These are phyloP conservation scores for Pangasianodon gigas DNA, from an alignment of 2,113 vertebrate genomes.

Conservation along the genomic window DNA sequence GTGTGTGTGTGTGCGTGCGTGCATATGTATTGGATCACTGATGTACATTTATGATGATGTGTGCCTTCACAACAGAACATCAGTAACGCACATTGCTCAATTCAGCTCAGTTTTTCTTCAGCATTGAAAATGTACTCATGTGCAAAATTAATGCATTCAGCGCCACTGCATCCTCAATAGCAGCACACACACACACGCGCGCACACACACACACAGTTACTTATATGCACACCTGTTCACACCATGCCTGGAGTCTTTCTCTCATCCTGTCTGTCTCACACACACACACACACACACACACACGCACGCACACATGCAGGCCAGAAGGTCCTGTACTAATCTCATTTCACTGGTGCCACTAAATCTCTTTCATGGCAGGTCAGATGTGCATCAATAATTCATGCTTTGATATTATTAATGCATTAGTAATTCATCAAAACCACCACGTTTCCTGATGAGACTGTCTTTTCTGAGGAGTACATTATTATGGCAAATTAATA, in stretches of 20 bases:
- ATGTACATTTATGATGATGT: constrained; percentile 74
- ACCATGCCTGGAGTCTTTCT: background rate
- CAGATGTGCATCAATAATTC: constrained; percentile 61
- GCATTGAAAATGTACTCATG: constrained; percentile 38
- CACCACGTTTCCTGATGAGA: constrained; percentile 57
- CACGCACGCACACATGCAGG: constrained; percentile 31
- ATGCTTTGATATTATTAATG: constrained; percentile 62
- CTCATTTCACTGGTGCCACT: constrained; percentile 44
- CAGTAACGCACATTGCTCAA: constrained; percentile 51
- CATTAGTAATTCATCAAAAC: constrained; percentile 61
- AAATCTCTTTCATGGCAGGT: constrained; percentile 55
- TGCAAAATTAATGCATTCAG: constrained; percentile 28
- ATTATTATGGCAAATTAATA: constrained; percentile 65
- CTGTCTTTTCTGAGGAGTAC: constrained; percentile 59
- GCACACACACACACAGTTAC: constrained; percentile 17
- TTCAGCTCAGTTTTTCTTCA: constrained; percentile 49
- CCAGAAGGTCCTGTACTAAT: constrained; percentile 51
- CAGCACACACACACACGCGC: background rate
- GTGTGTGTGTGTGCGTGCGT: constrained; percentile 20
- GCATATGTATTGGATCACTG: constrained; percentile 62
- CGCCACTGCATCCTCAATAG: constrained; percentile 1
- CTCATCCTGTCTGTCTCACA: background rate
- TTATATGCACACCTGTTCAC: background rate
- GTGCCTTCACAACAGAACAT: constrained; percentile 60
- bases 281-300: constrained; percentile 32